Evolutionary conservation across 64 coral and sea anemone species (phyloP).

Genomic region (Montipora foliosa): DNA sequence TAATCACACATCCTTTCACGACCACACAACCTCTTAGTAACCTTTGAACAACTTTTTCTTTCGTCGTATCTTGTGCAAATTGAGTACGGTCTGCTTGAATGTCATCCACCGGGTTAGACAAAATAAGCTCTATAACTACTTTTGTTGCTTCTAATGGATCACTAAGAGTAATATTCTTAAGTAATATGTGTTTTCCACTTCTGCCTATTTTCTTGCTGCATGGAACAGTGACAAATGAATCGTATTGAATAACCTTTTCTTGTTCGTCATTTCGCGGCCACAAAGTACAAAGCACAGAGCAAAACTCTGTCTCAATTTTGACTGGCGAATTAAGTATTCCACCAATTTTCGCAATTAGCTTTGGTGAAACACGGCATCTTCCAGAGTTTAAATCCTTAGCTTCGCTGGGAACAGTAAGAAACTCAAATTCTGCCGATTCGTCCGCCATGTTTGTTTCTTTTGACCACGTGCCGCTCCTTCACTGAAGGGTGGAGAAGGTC

Average conservation of each 20-base stretch:
- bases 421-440: neutral
- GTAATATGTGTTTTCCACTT: slow-evolving; percentile 1
- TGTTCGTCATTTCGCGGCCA: slow-evolving; percentile 52
- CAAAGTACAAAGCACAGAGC: slow-evolving; percentile 61
- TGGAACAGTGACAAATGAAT: slow-evolving; percentile 55
- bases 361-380: slow-evolving; percentile 75
- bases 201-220: neutral
- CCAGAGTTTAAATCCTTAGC: slow-evolving; percentile 92
- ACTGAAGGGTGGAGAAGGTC: slow-evolving; percentile 12
- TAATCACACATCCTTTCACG: slow-evolving; percentile 18
- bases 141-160: slow-evolving; percentile 16
- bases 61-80: neutral
- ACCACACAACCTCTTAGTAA: neutral
- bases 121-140: neutral
- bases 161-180: slow-evolving; percentile 5
- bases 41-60: neutral
- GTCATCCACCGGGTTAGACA: neutral
- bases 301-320: slow-evolving; percentile 32
- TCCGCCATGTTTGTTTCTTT: slow-evolving; percentile 78
- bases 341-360: slow-evolving; percentile 65
- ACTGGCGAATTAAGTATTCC: slow-evolving; percentile 68
- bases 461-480: neutral
- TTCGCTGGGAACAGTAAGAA: slow-evolving; percentile 72
- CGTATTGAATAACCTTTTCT: slow-evolving; percentile 44
- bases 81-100: neutral